Conservation (phyloP, 2,113 vertebrate species). For the Tauraco erythrolophus region DNA sequence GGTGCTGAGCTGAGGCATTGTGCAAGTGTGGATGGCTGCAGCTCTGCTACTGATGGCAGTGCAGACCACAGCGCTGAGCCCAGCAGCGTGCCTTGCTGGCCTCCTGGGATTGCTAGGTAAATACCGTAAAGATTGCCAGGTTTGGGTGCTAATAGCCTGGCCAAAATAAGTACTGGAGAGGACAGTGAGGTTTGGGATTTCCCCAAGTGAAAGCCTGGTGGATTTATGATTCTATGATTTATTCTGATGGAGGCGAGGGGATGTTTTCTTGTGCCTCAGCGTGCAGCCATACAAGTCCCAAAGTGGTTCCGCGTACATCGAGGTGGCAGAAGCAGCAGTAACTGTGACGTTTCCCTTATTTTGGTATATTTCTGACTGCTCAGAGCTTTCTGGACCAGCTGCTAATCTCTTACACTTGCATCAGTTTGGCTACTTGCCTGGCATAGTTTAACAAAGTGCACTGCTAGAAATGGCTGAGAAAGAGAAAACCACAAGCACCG, state of each 20-base stretch:
- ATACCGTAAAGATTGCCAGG: background rate
- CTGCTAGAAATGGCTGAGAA: background rate
- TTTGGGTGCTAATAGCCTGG: background rate
- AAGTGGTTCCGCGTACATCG: background rate
- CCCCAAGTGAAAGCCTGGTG: background rate
- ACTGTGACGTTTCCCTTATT: background rate
- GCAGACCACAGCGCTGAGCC: background rate
- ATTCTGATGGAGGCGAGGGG: background rate
- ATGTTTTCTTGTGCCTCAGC: background rate
- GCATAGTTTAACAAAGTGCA: background rate
- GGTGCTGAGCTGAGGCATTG: background rate
- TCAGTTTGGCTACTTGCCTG: background rate
- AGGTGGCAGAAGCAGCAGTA: background rate
- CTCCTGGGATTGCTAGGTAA: background rate
- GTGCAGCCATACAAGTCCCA: background rate
- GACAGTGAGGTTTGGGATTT: background rate
- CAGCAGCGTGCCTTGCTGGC: accelerated
- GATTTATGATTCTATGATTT: background rate
- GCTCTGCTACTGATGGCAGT: background rate
- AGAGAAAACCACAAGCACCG: background rate
- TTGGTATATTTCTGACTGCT: background rate
- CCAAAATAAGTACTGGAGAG: background rate
- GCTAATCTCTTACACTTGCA: background rate
- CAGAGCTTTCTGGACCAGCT: background rate
- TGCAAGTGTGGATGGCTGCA: background rate